Evolutionary conservation across 1,140 invertebrate species (phyloP).

Genomic region (Stegodyphus mimosarum): DNA sequence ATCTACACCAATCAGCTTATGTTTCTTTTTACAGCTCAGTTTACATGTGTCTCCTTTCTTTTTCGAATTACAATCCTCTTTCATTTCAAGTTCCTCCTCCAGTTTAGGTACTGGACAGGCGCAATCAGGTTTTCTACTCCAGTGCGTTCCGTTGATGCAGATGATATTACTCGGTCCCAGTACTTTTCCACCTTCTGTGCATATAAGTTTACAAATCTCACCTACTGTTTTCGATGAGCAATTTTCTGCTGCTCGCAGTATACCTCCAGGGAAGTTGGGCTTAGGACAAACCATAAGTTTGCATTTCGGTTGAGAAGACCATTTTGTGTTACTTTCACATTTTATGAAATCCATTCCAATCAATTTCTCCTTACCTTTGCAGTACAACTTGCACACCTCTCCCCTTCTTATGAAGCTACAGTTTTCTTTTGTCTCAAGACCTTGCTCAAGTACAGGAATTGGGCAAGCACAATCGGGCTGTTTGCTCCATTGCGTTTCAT

Average conservation of each 20-base stretch:
- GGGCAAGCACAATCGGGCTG: not conserved
- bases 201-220: not conserved
- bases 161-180: not conserved
- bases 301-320: conserved; percentile 2
- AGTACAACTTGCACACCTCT: not conserved
- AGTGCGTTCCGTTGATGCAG: not conserved
- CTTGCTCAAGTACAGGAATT: not conserved
- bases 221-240: not conserved
- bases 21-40: not conserved
- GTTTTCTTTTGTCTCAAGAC: not conserved
- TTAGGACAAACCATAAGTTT: not conserved
- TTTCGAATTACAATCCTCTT: not conserved
- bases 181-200: not conserved
- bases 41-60: not conserved
- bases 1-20: not conserved
- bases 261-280: not conserved
- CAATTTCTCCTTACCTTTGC: not conserved
- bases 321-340: not conserved
- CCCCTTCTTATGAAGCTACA: not conserved
- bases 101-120: not conserved
- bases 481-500: not conserved
- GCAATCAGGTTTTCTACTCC: not conserved
- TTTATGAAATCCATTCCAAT: not conserved
- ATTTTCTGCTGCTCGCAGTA: not conserved
- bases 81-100: not conserved